Evolutionary conservation across 2,113 vertebrate genomes (phyloP), one percentile per base, ranked within the genome.

Genomic region (Trochalopteron elliotii): DNA sequence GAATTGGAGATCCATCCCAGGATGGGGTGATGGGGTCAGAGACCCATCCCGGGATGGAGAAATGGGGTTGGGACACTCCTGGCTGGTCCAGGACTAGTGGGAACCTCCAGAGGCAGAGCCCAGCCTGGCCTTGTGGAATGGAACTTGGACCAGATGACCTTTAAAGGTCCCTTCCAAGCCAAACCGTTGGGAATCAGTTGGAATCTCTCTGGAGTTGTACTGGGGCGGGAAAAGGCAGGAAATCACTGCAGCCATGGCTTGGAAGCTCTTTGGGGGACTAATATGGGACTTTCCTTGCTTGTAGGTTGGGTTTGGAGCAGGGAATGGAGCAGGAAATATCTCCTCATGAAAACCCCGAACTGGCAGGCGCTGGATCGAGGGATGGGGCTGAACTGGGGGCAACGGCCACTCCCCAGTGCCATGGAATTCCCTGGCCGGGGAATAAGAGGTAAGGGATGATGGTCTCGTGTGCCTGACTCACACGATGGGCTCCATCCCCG

Each of bases 171-270:
- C 63, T 56, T 42, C 47, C 63, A 20, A 9, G 12, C 21, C 21
- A 40, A 49, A 83, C 35, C 2, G 0, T 1, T 10, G 37, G 15
- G 11, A 7, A 15, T 52, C 15, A 1, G 17, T 0, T 47, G 56
- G 77, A 31, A 35, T 52, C 8, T 25, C 57, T 31, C 28, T 7
- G 39, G 45, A 25, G 25, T 8, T 0, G 0, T 8, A 17, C 7
- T 3, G 67, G 49, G 40, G 35, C 3, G 6, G 78, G 33, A 55
- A 78, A 47, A 63, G 42, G 33, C 30, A 22, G 39, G 18, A 67
- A 63, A 12, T 2, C 40, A 40, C 7, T 0, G 0, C n/a, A 1
- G 1, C 1, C 13, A 8, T 1, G 31, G 15, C 30, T 60, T 15
- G 9, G 45, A 39, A 72, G 27, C 44, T 53, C 31, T n/a, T 9